Base-by-base conservation (phyloP, 2,113 vertebrate species). In the Embiotoca jacksoni region DNA sequence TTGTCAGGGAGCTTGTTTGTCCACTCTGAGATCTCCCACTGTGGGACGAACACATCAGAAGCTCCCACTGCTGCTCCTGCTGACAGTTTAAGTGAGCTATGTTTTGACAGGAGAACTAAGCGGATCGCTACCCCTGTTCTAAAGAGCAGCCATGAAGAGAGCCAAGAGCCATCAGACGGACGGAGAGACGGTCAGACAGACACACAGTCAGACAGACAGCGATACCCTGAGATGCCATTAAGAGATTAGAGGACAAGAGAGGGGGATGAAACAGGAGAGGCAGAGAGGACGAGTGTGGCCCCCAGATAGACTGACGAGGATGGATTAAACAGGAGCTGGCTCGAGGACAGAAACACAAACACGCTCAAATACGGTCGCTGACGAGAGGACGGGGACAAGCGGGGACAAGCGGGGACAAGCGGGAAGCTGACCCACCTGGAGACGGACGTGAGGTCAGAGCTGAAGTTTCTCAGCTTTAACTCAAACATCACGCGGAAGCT, bases 231-330 rank as follows among this genome's bases (percentile, higher is more conserved):
- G 80, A 78, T 62, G 57, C 82, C 80, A 87, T 89, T 87, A 91
- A 3, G 78, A 86, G 90, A 92, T 91, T 91, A 91, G 31, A 83
- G 74, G 72, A 61, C 30, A 52, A 58, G 36, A 71, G 66, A 57
- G 59, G 1, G 68, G 67, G 76, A 62, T 60, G 69, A 63, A 68
- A 75, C 62, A 1, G 66, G 66, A 86, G 74, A 68, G 67, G 62
- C 23, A 30, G 11, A 11, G 33, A 63, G 59, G 63, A 71, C 0
- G 50, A 39, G 56, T 30, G 64, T 56, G 80, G 31, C 14, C 50
- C 76, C 62, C 1, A 9, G 68, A 74, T 50, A 52, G 71, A 82
- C 79, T 44, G 76, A 73, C 68, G 52, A 65, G 56, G 54, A 33
- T 41, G 67, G 81, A 81, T 89, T 85, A 88, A 23, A 75, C 56